A percentile compares a stretch with the other conserved stretches of the same genome.
phyloP scores from a whole-genome alignment of 2,888 invertebrate genomes.

The Sclerodermus sp. region DNA sequence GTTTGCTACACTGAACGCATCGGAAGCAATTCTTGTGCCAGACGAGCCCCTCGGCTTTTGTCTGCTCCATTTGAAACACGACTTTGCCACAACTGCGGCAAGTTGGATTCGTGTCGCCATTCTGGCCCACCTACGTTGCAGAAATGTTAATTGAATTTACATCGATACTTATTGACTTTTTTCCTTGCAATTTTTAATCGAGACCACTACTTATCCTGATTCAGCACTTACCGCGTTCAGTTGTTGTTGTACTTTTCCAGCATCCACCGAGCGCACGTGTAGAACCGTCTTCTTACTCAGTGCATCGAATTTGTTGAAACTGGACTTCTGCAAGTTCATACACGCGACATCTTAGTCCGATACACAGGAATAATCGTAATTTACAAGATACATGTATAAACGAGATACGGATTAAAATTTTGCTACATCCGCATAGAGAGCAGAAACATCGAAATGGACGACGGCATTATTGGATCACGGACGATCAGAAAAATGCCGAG shows the following conservation, averaged over 20 bases:
- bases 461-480: too few relatives aligned
- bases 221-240: constrained; percentile 64
- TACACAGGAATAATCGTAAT: too few relatives aligned
- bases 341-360: too few relatives aligned
- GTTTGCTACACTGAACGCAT: constrained; percentile 90
- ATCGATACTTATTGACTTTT: too few relatives aligned
- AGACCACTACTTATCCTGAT: too few relatives aligned
- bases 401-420: too few relatives aligned
- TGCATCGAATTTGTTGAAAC: constrained; percentile 76
- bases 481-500: too few relatives aligned
- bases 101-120: constrained; percentile 64
- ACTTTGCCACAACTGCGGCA: constrained; percentile 86
- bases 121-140: constrained; percentile 48
- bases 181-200: too few relatives aligned
- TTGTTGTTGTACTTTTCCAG: constrained; percentile 69
- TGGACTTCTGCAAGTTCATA: constrained; percentile 71
- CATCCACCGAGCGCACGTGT: constrained; percentile 69
- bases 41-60: constrained; percentile 85
- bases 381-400: too few relatives aligned
- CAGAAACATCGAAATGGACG: too few relatives aligned
- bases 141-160: too few relatives aligned
- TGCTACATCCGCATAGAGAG: too few relatives aligned
- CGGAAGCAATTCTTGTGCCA: constrained; percentile 97
- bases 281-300: constrained; percentile 69
- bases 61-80: constrained; percentile 95